phyloP scores from a whole-genome alignment of 2,113 vertebrate species.

The Colinus virginianus region DNA sequence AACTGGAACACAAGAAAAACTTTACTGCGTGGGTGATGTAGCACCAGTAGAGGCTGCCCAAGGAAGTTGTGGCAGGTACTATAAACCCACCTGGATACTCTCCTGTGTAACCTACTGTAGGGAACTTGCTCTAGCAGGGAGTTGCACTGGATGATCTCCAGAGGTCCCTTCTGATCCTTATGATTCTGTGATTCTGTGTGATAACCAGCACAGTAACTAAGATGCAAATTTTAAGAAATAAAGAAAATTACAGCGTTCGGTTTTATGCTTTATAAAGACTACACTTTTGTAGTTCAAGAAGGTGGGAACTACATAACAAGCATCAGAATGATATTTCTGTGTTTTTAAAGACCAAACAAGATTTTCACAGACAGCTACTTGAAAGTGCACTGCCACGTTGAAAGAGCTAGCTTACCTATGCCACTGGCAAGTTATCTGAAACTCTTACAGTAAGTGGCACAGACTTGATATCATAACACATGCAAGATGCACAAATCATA shows the following conservation, averaged over 20 bases:
- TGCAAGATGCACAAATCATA: background rate
- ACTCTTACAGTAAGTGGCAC: background rate
- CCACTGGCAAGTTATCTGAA: background rate
- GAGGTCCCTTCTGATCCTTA: background rate
- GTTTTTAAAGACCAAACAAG: background rate
- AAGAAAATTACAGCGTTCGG: background rate
- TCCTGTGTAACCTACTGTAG: background rate
- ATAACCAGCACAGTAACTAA: background rate
- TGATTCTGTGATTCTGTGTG: background rate
- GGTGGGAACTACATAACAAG: rapidly evolving
- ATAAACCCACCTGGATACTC: background rate
- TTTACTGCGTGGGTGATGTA: background rate
- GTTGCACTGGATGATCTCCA: background rate
- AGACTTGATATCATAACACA: background rate
- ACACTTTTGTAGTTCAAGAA: background rate
- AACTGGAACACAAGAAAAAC: background rate
- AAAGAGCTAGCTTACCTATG: background rate
- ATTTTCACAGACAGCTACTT: background rate
- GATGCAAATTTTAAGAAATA: background rate
- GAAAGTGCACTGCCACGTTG: background rate
- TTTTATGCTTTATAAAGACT: background rate
- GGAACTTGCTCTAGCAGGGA: background rate
- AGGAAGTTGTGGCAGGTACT: background rate
- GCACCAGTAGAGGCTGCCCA: background rate
- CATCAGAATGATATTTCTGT: background rate